These are phyloP conservation scores for Eutolmus rufibarbis DNA, from an alignment of 2,888 invertebrate species.

Conservation along the genomic window DNA sequence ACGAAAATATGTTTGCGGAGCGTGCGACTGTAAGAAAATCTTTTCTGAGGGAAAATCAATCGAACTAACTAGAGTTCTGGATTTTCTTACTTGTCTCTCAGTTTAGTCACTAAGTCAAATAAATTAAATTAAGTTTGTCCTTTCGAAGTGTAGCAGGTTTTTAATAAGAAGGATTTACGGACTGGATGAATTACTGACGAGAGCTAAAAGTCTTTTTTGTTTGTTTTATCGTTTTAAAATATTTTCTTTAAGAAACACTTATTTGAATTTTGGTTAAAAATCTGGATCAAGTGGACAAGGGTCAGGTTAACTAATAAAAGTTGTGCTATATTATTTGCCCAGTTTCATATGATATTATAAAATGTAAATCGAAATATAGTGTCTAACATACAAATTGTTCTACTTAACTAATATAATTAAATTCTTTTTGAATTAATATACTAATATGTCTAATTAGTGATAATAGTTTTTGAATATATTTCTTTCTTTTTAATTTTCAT, in stretches of 20 bases:
- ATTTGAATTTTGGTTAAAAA: too few species aligned
- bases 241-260: neutral
- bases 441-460: too few species aligned
- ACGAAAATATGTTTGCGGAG: neutral
- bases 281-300: too few species aligned
- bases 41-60: neutral
- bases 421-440: too few species aligned
- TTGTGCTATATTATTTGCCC: too few species aligned
- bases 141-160: neutral
- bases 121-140: neutral
- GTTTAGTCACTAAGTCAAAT: neutral
- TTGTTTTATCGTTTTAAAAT: constrained; percentile 1
- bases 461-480: too few species aligned
- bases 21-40: neutral
- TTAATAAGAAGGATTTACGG: neutral
- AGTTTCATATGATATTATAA: neutral
- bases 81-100: neutral
- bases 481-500: neutral
- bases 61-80: neutral
- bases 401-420: too few species aligned
- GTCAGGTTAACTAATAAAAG: neutral
- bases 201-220: neutral
- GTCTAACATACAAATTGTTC: too few species aligned
- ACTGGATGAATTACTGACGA: neutral
- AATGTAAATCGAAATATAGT: too few species aligned